Percentiles rank a stretch among this genome's conserved stretches.
These are phyloP conservation scores for Tribolium madens DNA, from an alignment of 1,140 invertebrate species.

Conservation along the genomic window DNA sequence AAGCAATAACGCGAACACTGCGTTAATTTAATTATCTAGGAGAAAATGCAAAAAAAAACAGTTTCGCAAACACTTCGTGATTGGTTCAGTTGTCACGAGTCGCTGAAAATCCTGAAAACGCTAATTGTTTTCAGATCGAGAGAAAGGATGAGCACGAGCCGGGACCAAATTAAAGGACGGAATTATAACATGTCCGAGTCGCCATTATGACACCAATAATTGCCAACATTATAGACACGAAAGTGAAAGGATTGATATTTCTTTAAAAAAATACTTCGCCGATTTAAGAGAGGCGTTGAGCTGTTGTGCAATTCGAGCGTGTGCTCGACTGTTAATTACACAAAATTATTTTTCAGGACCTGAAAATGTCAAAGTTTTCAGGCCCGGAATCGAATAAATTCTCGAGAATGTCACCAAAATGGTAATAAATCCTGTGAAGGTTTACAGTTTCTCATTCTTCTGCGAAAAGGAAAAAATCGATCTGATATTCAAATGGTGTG, in stretches of 20 bases:
- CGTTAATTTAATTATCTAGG: background rate
- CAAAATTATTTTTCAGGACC: background rate
- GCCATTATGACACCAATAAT: conserved; percentile 52
- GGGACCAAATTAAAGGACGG: conserved; percentile 1
- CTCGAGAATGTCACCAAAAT: background rate
- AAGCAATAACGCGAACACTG: conserved; percentile 13
- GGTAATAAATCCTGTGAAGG: background rate
- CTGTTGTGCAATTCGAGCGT: conserved; percentile 13
- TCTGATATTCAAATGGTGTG: background rate
- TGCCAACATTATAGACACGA: conserved; percentile 48
- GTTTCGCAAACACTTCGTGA: background rate
- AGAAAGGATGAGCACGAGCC: conserved; percentile 26
- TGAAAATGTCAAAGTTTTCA: too few species aligned
- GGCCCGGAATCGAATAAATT: background rate
- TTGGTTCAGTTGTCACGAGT: background rate
- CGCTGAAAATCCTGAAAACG: background rate
- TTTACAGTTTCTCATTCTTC: background rate
- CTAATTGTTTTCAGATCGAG: background rate
- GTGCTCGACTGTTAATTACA: background rate
- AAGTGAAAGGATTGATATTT: conserved; percentile 54
- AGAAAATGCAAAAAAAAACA: background rate
- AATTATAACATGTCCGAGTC: conserved; percentile 38
- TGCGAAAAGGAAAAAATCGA: conserved; percentile 2
- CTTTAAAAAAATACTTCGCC: conserved; percentile 40
- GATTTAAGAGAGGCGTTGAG: conserved; percentile 6